phyloP scores from a whole-genome alignment of 1,140 invertebrate species.

The Chrysomallon squamiferum region DNA sequence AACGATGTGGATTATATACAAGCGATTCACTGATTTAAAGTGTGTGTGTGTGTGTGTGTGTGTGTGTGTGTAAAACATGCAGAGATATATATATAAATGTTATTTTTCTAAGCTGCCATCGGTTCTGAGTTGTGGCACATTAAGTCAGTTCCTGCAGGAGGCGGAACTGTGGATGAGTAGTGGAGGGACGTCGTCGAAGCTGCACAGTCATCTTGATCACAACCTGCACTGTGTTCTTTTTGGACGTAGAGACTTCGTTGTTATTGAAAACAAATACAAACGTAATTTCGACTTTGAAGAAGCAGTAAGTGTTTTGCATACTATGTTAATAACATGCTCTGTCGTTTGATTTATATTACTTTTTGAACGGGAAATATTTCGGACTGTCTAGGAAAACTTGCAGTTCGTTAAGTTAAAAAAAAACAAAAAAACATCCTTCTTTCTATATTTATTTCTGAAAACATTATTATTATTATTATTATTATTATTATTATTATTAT shows the following conservation, averaged over 20 bases:
- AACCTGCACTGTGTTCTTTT: slow-evolving; percentile 60
- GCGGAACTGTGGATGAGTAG: slow-evolving; percentile 61
- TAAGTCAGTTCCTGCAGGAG: slow-evolving; percentile 48
- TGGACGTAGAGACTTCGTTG: slow-evolving; percentile 61
- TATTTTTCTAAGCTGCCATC: slow-evolving; percentile 47
- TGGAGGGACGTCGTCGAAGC: slow-evolving; percentile 55
- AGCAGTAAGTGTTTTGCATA: slow-evolving; percentile 34
- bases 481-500: no score
- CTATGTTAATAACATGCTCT: neutral
- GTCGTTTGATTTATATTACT: neutral
- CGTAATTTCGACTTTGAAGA: slow-evolving; percentile 44
- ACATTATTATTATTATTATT: no score
- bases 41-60: neutral
- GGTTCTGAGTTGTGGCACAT: slow-evolving; percentile 51
- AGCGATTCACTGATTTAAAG: neutral
- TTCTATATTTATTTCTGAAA: no score
- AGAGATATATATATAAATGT: no score
- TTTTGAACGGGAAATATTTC: neutral
- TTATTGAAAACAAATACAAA: slow-evolving; percentile 53
- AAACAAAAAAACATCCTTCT: no score
- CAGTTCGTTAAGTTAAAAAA: neutral
- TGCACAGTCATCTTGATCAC: slow-evolving; percentile 61
- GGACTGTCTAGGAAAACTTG: neutral
- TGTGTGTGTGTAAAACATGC: no score
- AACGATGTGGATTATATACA: neutral